Base-by-base conservation (phyloP, 2,888 invertebrate genomes). In the Metacarcinus magister region DNA sequence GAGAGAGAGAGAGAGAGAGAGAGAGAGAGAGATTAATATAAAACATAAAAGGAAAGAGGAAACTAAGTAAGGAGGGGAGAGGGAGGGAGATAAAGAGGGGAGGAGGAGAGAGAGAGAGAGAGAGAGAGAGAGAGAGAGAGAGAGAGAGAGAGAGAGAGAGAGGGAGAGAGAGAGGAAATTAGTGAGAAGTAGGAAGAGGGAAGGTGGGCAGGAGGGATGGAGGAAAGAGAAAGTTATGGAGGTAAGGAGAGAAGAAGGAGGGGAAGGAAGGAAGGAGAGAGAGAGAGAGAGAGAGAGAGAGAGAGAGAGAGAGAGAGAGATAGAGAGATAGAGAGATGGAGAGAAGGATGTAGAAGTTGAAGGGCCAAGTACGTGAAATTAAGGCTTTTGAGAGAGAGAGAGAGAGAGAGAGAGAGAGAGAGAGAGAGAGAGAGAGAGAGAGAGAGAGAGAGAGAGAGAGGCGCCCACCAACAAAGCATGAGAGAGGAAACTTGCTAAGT, bases 61-160 rank as follows among this genome's bases (percentile, higher is more conserved):
- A 13, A 13, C 48, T 8, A 48, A 5, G 48, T 48, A 48, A 8
- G 48, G 48, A 48, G 7, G 48, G 48, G 5, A 8, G 5, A 8
- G 5, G 5, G 48, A 48, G 48, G 48, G 48, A 48, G 48, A 48
- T 8, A 48, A 5, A 5, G 13, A 48, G 13, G 67, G 23, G 8
- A 19, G 10, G 19, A 23, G 19, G 67, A 75, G 75, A 75, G 75
- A 75, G 75, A 75, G 75, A 60, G 60, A 60, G 60, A 60, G 60
- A 60, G 60, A 60, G 60, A 60, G 60, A 60, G 60, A 60, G 60
- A 60, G 60, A 60, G 60, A 60, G 60, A 60, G 60, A 60, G 60
- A 60, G 60, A 60, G 60, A 60, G 60, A 60, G 60, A 60, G 60
- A 60, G 60, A 60, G 60, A 60, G 75, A 75, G 75, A 75, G 75